These are phyloP conservation scores for Agrilus planipennis DNA, from an alignment of 1,140 invertebrate genomes.

Conservation along the genomic window DNA sequence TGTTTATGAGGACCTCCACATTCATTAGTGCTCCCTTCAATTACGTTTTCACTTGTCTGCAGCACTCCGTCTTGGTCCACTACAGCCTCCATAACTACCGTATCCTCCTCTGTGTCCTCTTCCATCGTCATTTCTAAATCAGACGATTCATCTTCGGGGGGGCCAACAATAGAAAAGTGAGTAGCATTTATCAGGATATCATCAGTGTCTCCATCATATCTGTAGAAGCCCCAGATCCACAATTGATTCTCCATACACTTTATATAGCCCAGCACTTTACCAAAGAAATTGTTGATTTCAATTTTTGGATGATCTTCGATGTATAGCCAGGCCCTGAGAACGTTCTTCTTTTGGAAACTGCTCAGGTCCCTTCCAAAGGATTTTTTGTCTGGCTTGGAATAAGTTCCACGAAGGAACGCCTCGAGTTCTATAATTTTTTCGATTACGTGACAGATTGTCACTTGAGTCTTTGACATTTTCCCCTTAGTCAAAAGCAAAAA, in stretches of 20 bases:
- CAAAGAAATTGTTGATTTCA: constrained; percentile 26
- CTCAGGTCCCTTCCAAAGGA: constrained; percentile 24
- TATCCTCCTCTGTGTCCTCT: constrained; percentile 3
- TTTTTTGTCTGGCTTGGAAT: constrained; percentile 16
- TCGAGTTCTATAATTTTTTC: constrained; percentile 28
- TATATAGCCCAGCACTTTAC: constrained; percentile 25
- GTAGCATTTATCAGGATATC: constrained; percentile 23
- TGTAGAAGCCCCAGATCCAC: constrained; percentile 30
- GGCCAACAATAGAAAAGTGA: constrained; percentile 17
- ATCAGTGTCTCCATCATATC: constrained; percentile 13
- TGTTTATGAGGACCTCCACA: not conserved
- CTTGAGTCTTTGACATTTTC: constrained; percentile 15
- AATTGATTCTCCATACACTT: constrained; percentile 30
- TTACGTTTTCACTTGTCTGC: constrained; percentile 5
- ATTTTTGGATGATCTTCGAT: constrained; percentile 28
- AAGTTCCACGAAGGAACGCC: constrained; percentile 16
- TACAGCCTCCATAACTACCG: constrained; percentile 18
- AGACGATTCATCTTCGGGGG: constrained; percentile 4
- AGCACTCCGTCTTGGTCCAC: constrained; percentile 19
- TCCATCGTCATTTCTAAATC: constrained; percentile 7
- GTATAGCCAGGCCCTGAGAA: constrained; percentile 25
- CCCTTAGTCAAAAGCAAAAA: constrained; percentile 21
- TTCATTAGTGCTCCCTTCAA: not conserved
- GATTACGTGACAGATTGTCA: constrained; percentile 15
- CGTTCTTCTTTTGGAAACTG: constrained; percentile 26